phyloP scores from a whole-genome alignment of 2,888 invertebrate species.

The Steinernema scapterisci region DNA sequence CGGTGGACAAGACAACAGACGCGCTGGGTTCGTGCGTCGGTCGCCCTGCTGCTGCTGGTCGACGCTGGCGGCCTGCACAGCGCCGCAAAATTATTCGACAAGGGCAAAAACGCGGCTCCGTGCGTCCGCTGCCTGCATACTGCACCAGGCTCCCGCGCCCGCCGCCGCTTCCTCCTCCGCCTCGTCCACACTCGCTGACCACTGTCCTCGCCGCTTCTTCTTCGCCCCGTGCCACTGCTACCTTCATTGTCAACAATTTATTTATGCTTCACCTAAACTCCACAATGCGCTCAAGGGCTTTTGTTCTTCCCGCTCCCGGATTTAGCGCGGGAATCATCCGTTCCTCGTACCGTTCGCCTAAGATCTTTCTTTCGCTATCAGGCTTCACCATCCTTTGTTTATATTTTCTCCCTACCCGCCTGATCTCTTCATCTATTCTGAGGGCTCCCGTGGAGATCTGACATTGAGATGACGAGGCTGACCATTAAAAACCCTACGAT shows the following conservation, averaged over 20 bases:
- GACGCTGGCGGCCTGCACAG: neutral
- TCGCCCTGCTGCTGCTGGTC: neutral
- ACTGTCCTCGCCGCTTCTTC: slow-evolving; percentile 10
- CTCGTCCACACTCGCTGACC: neutral
- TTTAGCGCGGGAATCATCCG: no score
- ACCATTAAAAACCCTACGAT: no score
- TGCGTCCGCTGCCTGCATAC: neutral
- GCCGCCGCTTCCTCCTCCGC: neutral
- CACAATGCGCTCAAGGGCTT: neutral
- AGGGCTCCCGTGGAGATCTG: no score
- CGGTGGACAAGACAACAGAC: slow-evolving; percentile 24
- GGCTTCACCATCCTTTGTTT: no score
- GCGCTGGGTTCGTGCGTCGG: neutral
- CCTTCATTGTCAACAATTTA: slow-evolving; percentile 7
- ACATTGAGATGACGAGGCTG: no score
- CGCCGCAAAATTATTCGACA: slow-evolving; percentile 10
- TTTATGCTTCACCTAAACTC: slow-evolving; percentile 26
- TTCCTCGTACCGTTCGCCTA: no score
- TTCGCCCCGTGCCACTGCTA: slow-evolving; percentile 8
- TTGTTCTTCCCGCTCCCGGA: no score
- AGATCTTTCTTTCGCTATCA: no score
- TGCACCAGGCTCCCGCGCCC: neutral
- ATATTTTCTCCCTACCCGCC: no score
- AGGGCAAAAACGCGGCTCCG: slow-evolving; percentile 21
- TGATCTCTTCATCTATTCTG: no score